A percentile compares a stretch with the other conserved stretches of the same genome.
Evolutionary conservation across 30 jellyfish, hydroid and myxozoan species (phyloP).

Genomic region (Chironex yamaguchii): DNA sequence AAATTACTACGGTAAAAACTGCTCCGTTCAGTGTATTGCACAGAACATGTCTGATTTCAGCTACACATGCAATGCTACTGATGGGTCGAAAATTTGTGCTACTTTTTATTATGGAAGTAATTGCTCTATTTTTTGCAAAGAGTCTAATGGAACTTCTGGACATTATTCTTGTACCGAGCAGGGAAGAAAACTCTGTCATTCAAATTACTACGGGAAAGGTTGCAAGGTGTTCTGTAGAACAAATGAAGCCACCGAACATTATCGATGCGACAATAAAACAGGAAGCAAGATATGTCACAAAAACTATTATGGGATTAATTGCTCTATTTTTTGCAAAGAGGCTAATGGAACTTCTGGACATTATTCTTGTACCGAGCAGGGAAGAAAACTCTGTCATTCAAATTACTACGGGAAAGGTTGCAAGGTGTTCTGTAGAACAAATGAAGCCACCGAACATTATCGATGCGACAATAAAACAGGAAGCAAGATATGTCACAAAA

Average conservation of each 20-base stretch:
- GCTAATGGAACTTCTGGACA: background rate
- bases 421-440: too few relatives aligned
- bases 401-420: too few relatives aligned
- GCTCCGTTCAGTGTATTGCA: background rate
- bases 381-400: background rate
- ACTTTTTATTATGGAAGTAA: background rate
- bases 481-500: background rate
- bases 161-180: background rate
- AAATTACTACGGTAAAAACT: background rate
- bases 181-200: background rate
- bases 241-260: background rate
- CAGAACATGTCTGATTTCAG: background rate
- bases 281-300: background rate
- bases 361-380: background rate
- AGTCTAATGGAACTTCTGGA: background rate
- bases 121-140: background rate
- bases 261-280: background rate
- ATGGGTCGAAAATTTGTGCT: background rate
- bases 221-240: background rate
- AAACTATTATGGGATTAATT: background rate
- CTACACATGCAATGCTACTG: background rate
- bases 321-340: background rate
- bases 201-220: background rate
- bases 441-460: too few relatives aligned
- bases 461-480: background rate